A percentile compares a stretch with the other conserved stretches of the same genome.
These are phyloP conservation scores for Gorsachius magnificus DNA, from an alignment of 2,797 vertebrate species.

Conservation along the genomic window DNA sequence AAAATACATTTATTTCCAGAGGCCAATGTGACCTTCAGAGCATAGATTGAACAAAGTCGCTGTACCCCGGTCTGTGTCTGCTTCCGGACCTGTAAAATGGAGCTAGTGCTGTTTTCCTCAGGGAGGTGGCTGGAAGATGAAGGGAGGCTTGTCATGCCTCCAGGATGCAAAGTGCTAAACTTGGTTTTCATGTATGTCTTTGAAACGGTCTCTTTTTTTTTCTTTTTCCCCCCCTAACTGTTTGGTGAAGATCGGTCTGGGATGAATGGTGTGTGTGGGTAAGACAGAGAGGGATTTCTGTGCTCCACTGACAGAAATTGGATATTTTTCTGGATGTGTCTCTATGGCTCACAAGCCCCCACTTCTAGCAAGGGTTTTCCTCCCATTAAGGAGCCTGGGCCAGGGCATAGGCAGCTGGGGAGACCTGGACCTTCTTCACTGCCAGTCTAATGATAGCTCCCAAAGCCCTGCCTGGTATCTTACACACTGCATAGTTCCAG, in stretches of 20 bases:
- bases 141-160: background rate
- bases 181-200: background rate
- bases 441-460: background rate
- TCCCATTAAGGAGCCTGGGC: background rate
- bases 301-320: background rate
- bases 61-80: background rate
- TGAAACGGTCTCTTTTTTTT: background rate
- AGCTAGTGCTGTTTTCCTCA: background rate
- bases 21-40: background rate
- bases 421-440: background rate
- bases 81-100: background rate
- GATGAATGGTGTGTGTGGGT: background rate
- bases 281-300: background rate
- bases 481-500: background rate
- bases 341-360: background rate
- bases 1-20: conserved; percentile 12
- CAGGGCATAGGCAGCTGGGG: background rate
- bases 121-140: background rate
- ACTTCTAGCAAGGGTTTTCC: background rate
- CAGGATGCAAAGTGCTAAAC: background rate
- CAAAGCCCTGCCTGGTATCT: background rate
- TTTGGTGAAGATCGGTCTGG: background rate
- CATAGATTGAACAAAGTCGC: background rate
- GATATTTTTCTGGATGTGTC: background rate
- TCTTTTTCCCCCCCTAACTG: accelerated